Conservation (phyloP, 2,113 vertebrate species). For the Sapajus apella region DNA sequence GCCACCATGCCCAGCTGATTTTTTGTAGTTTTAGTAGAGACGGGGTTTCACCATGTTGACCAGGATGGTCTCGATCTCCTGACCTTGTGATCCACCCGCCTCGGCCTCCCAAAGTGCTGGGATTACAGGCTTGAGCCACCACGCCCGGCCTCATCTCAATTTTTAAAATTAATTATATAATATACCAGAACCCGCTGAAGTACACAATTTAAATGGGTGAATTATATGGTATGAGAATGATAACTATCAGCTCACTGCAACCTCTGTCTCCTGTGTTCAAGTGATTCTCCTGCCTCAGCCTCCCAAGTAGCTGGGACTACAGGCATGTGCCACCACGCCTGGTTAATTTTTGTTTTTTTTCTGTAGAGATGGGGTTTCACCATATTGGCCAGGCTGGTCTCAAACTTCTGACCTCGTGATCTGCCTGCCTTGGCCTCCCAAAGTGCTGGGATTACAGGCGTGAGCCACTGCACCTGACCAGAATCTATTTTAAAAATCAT, state of each 20-base stretch:
- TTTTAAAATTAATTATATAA: background rate
- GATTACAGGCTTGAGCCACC: too few species aligned
- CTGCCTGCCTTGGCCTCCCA: background rate
- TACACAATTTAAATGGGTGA: background rate
- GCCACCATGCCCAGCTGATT: too few species aligned
- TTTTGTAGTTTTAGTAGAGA: too few species aligned
- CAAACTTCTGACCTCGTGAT: background rate
- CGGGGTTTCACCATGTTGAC: too few species aligned
- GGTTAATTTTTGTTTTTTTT: background rate
- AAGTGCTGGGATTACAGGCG: background rate
- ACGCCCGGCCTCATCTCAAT: background rate
- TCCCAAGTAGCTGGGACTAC: background rate
- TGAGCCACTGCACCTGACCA: background rate
- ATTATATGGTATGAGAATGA: too few species aligned
- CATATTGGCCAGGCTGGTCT: background rate
- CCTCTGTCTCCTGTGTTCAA: background rate
- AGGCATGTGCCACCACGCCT: background rate
- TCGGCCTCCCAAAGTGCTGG: too few species aligned
- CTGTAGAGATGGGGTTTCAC: background rate
- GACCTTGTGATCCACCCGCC: too few species aligned
- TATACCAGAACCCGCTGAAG: background rate
- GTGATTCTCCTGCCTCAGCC: background rate
- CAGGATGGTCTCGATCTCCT: too few species aligned
- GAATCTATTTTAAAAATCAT: background rate
- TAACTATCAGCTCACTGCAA: too few species aligned